Base-by-base conservation (phyloP, 2,797 vertebrate species). In the Trachurus trachurus region DNA sequence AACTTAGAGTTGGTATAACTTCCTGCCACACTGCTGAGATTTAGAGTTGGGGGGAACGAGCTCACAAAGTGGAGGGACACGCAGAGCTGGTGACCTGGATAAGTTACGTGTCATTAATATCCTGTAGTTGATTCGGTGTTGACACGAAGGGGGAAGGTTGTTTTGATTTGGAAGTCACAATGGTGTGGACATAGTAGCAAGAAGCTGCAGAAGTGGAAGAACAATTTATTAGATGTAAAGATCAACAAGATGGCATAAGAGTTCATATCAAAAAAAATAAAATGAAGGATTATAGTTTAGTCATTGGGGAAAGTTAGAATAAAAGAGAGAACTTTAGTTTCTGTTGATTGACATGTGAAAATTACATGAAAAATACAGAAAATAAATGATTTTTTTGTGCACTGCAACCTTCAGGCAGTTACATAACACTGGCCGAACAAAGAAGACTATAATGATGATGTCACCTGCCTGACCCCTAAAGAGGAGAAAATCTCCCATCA, bases 171-270 rank as follows among this genome's bases (percentile, higher is more conserved):
- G 15, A n/a, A 50, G 47, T 40, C 53, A 31, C 1, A 4, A 7
- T 39, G 16, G 1, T 22, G n/a, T 31, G 54, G 44, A 62, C 53
- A 54, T 60, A 54, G 69, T 65, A 1, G 50, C 47, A 52, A 39
- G 15, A n/a, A n/a, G 52, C 58, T 57, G 47, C 31, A 44, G 45
- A 47, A 44, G 16, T 29, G n/a, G 16, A 22, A 53, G 59, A 40
- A n/a, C n/a, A 59, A 68, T 26, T 64, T 29, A 39, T 52, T 34
- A 26, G 26, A 26, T 65, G 37, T 39, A 57, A 66, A 71, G 26
- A 26, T 26, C 26, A 26, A n/a, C 31, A 68, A 45, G 10, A 71
- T 45, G 17, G 17, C 45, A 17, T 9, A 13, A 31, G 26, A 15
- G 26, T 57, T 39, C 15, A 52, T n/a, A 60, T 16, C 22, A n/a